Evolutionary conservation across 2,888 invertebrate genomes (phyloP), one percentile per base, ranked within the genome.

Genomic region (Dorcus hopei): DNA sequence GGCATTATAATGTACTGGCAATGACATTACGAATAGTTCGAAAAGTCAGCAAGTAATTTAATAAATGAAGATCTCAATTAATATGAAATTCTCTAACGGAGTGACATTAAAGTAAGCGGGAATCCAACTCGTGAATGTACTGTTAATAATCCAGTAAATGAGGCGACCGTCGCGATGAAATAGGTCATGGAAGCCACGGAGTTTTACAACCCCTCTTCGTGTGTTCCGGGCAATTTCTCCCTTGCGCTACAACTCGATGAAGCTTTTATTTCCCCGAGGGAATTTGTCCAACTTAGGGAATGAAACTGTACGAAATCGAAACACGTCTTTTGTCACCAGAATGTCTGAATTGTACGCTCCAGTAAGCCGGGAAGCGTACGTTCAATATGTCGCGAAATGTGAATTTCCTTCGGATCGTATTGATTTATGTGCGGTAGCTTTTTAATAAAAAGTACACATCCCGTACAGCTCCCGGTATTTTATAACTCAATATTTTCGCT

Each of bases 191-290:
- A 71, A 67, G 70, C 66, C 70, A 65, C 64, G 65, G 66, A 70
- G 68, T 73, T 72, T 72, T 72, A 73, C 72, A 70, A 71, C 68
- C 67, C 65, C 67, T 66, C 64, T 65, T 68, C 72, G 73, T 65
- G 67, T 74, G 74, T 76, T 76, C 74, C 75, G 73, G 75, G 73
- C 74, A 77, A 77, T 77, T 77, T 77, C 76, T 72, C 64, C 64
- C 59, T 59, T 52, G 58, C 63, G 70, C 69, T 67, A 65, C 73
- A 71, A 72, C 70, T 72, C 76, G 77, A 75, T 74, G 76, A 75
- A 76, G 77, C 76, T 77, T 77, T 77, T 77, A 77, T 77, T 76
- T 76, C 73, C 77, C 70, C 74, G 53, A 62, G 75, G 76, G 77
- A 75, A 73, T 75, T 74, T 73, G 72, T 52, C 52, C 42, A n/a